These are phyloP conservation scores for Malurus splendens DNA, from an alignment of 2,797 vertebrate species.

Conservation along the genomic window DNA sequence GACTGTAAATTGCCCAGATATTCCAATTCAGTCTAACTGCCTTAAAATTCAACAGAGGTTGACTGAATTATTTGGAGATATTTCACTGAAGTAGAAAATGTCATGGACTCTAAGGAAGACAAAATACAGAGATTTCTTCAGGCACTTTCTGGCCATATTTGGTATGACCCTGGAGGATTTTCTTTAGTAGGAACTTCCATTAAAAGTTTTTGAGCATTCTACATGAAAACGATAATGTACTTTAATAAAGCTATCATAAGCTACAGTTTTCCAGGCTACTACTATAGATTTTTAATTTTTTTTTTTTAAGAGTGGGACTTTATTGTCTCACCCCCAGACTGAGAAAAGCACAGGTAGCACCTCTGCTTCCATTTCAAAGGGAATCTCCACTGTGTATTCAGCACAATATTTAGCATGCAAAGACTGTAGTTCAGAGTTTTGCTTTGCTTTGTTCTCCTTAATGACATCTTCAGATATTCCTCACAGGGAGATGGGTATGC, in stretches of 20 bases:
- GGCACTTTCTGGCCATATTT: background rate
- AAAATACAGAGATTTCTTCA: background rate
- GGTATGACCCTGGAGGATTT: background rate
- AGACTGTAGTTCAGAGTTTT: background rate
- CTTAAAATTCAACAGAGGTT: background rate
- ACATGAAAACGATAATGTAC: background rate
- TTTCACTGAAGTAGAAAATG: background rate
- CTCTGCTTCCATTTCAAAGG: background rate
- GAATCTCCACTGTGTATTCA: background rate
- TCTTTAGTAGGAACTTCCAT: background rate
- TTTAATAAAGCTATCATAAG: background rate
- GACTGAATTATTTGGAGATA: background rate
- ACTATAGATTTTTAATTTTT: background rate
- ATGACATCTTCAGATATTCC: constrained; percentile 11
- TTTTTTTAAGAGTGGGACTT: background rate
- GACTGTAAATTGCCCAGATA: background rate
- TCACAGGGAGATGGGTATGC: background rate
- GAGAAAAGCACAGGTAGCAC: background rate
- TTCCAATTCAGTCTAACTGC: background rate
- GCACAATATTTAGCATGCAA: background rate
- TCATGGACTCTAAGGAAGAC: background rate
- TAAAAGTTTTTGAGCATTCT: background rate
- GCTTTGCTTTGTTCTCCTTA: constrained; percentile 25
- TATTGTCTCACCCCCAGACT: background rate
- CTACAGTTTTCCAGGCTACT: background rate